Base-by-base conservation (phyloP, 2,888 invertebrate species). In the Lamellibrachia satsuma region DNA sequence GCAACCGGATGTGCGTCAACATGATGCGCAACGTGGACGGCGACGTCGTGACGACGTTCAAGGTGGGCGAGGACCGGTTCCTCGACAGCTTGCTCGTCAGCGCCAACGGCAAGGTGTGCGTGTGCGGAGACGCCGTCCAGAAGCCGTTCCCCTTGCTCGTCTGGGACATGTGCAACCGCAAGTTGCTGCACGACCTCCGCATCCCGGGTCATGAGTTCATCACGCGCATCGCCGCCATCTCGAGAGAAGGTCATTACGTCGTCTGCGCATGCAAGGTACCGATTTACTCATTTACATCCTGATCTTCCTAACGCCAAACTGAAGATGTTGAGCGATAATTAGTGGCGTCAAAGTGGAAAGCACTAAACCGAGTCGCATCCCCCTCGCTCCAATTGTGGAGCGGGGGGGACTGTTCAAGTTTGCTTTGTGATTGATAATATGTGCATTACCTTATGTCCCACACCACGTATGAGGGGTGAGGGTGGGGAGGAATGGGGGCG, bases 41-140 rank as follows among this genome's bases (percentile, higher is more conserved):
- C 94, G 98, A 98, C 96, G 98, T 98, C 95, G 98, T 98, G 92
- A 98, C 98, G 11, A 98, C 98, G 0, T 98, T 98, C 96, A 98
- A 98, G 95, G 97, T 95, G 93, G 98, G 98, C 2, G 98, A 98
- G 96, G 98, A 98, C 96, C 97, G 98, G 94, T 98, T 98, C 96
- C 97, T 98, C 15, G 98, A 98, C 97, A 98, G 98, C 7, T 97
- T 98, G 94, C 97, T 98, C 93, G 98, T 98, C 93, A 98, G 98
- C 92, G 98, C 98, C 92, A 98, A 98, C 97, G 98, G 98, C 96
- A 97, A 98, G 95, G 97, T 98, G 92, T 97, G 98, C 94, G 98
- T 98, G 2, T 98, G 98, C 96, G 98, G 98, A 8, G 98, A 98
- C 96, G 98, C 98, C 97, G 98, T 98, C 1, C 98, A 98, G 96